These are phyloP conservation scores for Caerostris extrusa DNA, from an alignment of 1,140 invertebrate genomes.

Conservation along the genomic window DNA sequence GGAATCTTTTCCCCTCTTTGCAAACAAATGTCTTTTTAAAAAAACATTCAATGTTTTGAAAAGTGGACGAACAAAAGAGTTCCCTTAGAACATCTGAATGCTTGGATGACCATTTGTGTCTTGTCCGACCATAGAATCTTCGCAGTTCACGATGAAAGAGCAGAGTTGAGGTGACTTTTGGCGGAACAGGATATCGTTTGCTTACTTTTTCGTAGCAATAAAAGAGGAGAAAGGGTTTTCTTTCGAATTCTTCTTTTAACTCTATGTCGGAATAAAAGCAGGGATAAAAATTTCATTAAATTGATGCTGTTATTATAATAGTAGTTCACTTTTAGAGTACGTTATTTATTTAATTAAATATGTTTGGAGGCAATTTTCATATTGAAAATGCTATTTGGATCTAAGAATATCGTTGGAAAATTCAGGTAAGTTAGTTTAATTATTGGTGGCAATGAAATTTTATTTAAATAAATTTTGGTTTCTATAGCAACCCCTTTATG, in stretches of 20 bases:
- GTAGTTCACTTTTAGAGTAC: neutral
- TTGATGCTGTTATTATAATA: neutral
- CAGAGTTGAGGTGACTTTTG: neutral
- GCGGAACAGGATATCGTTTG: neutral
- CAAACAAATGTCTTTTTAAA: neutral
- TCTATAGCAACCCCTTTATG: no score
- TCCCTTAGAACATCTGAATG: neutral
- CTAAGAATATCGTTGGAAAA: neutral
- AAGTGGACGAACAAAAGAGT: conserved; percentile 15
- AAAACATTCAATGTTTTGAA: neutral
- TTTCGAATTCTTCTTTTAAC: no score
- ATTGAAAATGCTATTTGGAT: neutral
- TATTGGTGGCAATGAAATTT: neutral
- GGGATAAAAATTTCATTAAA: neutral
- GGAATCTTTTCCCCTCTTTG: conserved; percentile 4
- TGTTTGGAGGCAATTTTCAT: neutral
- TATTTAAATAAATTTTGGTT: no score
- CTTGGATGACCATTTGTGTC: conserved; percentile 45
- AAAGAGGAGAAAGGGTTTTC: neutral
- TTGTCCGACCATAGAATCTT: neutral
- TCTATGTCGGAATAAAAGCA: no score
- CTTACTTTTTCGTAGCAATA: neutral
- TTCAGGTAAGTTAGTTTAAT: neutral
- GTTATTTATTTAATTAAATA: neutral
- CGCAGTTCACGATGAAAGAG: neutral